phyloP scores from a whole-genome alignment of 2,113 vertebrate genomes.

The Leptosomus discolor region DNA sequence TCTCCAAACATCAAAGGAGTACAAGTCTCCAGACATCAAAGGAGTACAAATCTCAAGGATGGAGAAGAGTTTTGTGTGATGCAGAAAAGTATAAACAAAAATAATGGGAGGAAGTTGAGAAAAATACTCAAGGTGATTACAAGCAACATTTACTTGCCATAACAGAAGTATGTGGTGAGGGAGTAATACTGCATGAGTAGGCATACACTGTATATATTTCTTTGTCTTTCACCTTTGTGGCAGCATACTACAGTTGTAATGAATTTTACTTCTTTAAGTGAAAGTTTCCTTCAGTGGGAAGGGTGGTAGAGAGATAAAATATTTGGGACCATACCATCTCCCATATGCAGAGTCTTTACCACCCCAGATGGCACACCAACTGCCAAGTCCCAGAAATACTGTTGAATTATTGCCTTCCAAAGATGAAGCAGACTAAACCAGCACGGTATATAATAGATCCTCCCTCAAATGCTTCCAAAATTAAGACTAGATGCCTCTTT shows the following conservation, averaged over 20 bases:
- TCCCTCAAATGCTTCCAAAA: constrained; percentile 9
- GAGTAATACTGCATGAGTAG: background rate
- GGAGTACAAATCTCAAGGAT: background rate
- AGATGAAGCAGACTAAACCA: constrained; percentile 41
- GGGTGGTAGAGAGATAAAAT: background rate
- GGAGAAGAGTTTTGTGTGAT: background rate
- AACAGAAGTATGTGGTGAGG: background rate
- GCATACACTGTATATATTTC: background rate
- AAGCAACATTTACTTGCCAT: background rate
- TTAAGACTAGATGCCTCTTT: constrained; percentile 40
- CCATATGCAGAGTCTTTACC: constrained; percentile 45
- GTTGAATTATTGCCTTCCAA: constrained; percentile 53
- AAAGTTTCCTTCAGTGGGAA: background rate
- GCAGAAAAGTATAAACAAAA: background rate
- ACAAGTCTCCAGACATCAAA: background rate
- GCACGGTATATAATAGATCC: constrained; percentile 14
- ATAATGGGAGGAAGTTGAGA: background rate
- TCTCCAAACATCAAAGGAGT: background rate
- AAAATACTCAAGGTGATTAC: background rate
- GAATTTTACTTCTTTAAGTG: background rate
- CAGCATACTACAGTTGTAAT: background rate
- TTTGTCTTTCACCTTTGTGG: background rate
- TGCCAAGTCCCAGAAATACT: constrained; percentile 51
- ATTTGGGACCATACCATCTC: constrained; percentile 23
- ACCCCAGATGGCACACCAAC: constrained; percentile 51